phyloP scores from a whole-genome alignment of 2,113 vertebrate genomes.

The Noturus placidus region DNA sequence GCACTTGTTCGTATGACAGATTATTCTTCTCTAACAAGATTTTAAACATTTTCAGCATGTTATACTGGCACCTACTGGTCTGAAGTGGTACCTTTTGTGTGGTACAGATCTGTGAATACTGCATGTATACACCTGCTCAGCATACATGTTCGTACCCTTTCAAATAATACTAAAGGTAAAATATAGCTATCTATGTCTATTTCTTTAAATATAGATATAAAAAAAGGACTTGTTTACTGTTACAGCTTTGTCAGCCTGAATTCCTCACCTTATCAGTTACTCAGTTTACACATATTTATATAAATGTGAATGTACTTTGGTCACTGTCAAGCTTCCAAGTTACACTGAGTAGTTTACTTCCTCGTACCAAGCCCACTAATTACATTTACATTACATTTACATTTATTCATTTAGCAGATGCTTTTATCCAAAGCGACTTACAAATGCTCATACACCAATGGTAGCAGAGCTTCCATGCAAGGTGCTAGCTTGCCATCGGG shows the following conservation, averaged over 20 bases:
- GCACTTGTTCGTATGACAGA: background rate
- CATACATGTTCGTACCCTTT: background rate
- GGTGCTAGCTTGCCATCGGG: too few species aligned
- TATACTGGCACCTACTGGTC: constrained; percentile 11
- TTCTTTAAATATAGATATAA: background rate
- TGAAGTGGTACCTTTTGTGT: background rate
- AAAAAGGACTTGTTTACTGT: background rate
- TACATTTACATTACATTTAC: too few species aligned
- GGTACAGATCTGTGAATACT: background rate
- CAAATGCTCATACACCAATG: too few species aligned
- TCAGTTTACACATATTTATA: background rate
- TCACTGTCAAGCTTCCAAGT: background rate
- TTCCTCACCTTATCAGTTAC: background rate
- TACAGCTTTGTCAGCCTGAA: background rate
- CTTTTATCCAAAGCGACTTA: too few species aligned
- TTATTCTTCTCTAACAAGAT: background rate
- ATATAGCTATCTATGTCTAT: background rate
- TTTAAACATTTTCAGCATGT: background rate
- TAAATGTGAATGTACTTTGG: background rate
- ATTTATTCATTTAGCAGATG: too few species aligned
- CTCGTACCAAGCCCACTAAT: background rate
- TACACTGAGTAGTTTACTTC: background rate
- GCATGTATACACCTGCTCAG: background rate
- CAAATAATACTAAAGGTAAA: background rate
- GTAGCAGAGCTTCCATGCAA: too few species aligned